Evolutionary conservation across 2,113 vertebrate species (phyloP), one percentile per base, ranked within the genome.

Genomic region (Myrmecophaga tridactyla): DNA sequence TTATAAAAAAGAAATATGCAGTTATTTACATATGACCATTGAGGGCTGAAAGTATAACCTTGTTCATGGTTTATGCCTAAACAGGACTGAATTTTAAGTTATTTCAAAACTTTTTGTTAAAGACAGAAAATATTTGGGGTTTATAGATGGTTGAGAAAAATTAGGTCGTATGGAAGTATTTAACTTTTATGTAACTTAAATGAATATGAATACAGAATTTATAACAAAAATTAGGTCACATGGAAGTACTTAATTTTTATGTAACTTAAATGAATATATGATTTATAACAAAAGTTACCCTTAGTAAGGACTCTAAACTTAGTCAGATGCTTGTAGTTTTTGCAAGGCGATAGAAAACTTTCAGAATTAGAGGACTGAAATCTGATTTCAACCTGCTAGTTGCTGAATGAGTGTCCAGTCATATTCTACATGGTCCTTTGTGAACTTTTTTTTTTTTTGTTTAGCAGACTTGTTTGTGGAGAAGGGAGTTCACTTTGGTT

Each of bases 41-140:
- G 27, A 69, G 25, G 83, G 83, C 82, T 96, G 87, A 83, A 36
- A 92, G 67, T 89, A 39, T 82, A 96, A 48, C 75, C 63, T 76
- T 73, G 73, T 89, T 89, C 34, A 53, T 92, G 36, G 84, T 92
- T 97, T 43, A 95, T 85, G 92, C 51, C 92, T 90, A 89, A 70
- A 77, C 60, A 96, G 51, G 91, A 96, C 82, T 90, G 90, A 97
- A 97, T 96, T 92, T 90, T 97, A 94, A 94, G n/a, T 15, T 89
- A 90, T 97, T 97, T 60, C 58, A 95, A 41, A 81, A 46, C 96
- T 96, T 98, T 97, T 73, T 96, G 67, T 94, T 93, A 67, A 86
- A 46, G 25, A 86, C 12, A 36, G 31, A 89, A 94, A 92, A 87
- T 88, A 48, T 86, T 96, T 82, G 85, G 78, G 31, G 78, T 83